phyloP scores from a whole-genome alignment of 2,888 invertebrate genomes.

The Mythimna impura region DNA sequence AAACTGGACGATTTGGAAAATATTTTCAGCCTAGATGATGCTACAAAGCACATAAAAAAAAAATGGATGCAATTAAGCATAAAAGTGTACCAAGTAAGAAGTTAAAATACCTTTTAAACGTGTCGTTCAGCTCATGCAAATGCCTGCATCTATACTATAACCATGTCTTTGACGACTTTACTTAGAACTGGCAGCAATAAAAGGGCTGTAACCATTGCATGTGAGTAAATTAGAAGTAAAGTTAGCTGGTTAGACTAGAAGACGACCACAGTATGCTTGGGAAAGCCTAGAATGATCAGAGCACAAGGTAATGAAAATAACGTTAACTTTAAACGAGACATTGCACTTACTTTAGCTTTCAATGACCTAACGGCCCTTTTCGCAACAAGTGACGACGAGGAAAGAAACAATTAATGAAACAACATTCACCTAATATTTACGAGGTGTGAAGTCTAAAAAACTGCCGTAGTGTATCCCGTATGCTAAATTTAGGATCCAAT shows the following conservation, averaged over 20 bases:
- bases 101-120: neutral
- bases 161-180: conserved; percentile 8
- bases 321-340: neutral
- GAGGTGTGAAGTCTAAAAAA: conserved; percentile 39
- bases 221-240: conserved; percentile 8
- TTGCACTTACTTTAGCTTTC: neutral
- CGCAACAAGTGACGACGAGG: conserved; percentile 1
- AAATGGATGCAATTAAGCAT: neutral
- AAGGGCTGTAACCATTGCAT: conserved; percentile 27
- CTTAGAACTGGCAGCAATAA: conserved; percentile 13
- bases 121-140: conserved; percentile 6
- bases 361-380: neutral
- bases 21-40: neutral
- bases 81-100: neutral
- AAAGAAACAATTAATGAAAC: conserved; percentile 12
- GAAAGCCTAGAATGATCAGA: conserved; percentile 5
- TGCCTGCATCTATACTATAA: neutral
- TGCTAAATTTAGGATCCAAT: conserved; percentile 52
- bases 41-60: neutral
- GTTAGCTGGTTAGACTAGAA: conserved; percentile 9
- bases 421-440: conserved; percentile 23
- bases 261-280: neutral
- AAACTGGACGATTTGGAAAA: neutral
- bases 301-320: neutral
- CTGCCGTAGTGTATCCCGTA: conserved; percentile 23